A percentile compares a stretch with the other conserved stretches of the same genome.
Evolutionary conservation across 2,113 vertebrate species (phyloP).

Genomic region (Anguilla rostrata): DNA sequence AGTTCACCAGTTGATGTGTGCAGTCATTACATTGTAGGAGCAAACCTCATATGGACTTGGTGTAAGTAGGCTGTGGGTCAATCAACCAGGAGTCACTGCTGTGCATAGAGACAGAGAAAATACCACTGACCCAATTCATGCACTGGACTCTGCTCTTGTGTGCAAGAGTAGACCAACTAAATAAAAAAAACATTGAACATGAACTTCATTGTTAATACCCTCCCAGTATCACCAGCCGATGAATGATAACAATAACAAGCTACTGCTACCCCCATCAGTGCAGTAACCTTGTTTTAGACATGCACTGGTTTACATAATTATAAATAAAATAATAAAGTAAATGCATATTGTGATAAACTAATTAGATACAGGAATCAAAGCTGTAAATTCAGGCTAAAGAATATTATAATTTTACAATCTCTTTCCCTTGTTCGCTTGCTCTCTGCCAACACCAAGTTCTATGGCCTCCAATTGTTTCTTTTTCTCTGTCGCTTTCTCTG

Average conservation of each 20-base stretch:
- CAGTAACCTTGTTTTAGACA: neutral
- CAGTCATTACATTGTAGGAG: too few relatives aligned
- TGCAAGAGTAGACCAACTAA: neutral
- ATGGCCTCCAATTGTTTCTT: constrained; percentile 1
- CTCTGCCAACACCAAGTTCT: constrained; percentile 2
- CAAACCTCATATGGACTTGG: too few relatives aligned
- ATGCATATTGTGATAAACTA: neutral
- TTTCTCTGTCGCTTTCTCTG: constrained; percentile 22
- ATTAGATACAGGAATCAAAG: neutral
- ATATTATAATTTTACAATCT: neutral
- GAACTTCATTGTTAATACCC: neutral
- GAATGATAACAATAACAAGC: neutral
- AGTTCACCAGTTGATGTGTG: too few relatives aligned
- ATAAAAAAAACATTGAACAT: neutral
- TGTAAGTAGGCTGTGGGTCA: too few relatives aligned
- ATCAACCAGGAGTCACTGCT: neutral
- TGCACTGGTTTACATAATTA: neutral
- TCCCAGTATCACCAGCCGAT: neutral
- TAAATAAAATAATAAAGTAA: neutral
- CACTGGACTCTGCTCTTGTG: neutral
- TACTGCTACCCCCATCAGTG: neutral
- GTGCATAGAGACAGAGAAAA: neutral
- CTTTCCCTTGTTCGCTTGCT: neutral
- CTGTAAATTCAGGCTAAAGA: neutral
- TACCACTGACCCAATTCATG: neutral